These are phyloP conservation scores for Pipistrellus nathusii DNA, from an alignment of 2,797 vertebrate species.

Conservation along the genomic window DNA sequence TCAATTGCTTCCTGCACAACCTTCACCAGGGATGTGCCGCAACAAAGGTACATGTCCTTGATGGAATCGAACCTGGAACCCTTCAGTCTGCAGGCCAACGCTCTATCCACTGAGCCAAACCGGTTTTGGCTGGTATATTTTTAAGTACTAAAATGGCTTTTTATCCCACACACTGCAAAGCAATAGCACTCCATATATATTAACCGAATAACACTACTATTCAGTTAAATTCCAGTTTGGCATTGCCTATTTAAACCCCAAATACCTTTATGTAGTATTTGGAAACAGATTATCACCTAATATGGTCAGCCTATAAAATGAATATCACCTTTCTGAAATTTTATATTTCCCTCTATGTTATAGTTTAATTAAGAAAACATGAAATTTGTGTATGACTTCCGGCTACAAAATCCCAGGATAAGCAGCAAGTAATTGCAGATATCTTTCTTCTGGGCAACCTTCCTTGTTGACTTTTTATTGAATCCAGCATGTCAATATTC, in stretches of 20 bases:
- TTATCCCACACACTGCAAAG: not conserved
- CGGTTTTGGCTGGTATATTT: not conserved
- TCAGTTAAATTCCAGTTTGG: not conserved
- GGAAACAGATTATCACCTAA: not conserved
- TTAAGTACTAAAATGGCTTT: not conserved
- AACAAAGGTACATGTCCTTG: too few species aligned
- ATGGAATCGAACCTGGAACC: too few species aligned
- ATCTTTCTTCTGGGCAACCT: not conserved
- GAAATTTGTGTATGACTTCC: not conserved
- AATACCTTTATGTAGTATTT: not conserved
- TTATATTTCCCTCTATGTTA: not conserved
- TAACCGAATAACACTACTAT: not conserved
- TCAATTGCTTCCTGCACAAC: too few species aligned
- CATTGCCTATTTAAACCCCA: not conserved
- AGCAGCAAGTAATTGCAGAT: not conserved
- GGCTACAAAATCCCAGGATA: not conserved
- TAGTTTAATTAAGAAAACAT: constrained; percentile 3
- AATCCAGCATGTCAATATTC: not conserved
- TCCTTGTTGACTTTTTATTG: not conserved
- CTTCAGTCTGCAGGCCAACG: too few species aligned
- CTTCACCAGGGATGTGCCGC: too few species aligned
- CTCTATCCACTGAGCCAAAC: too few species aligned
- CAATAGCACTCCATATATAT: not conserved
- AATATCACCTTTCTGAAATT: not conserved
- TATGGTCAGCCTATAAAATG: not conserved